Evolutionary conservation across 2,113 vertebrate genomes (phyloP), one percentile per base, ranked within the genome.

Genomic region (Mirounga angustirostris): DNA sequence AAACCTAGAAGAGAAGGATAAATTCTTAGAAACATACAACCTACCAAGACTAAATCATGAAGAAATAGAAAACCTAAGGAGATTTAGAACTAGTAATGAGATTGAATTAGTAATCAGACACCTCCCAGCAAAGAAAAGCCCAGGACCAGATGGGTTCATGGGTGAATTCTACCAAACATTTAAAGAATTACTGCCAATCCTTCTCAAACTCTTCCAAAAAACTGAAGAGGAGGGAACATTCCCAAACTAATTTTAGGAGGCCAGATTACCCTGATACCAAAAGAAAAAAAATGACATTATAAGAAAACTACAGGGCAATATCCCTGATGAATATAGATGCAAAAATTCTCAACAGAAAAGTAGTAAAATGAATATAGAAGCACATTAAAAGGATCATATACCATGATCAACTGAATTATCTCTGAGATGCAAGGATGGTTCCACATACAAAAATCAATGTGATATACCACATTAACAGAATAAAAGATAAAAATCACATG

Each of bases 61-160:
- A 40, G 8, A 97, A 76, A 92, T 4, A 96, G 79, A 92, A 89
- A 80, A 94, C 18, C 40, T 54, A 63, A 91, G 56, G 26, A 84
- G 6, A 71, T 43, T 43, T 83, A 50, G 76, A 87, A 94, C 36
- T 58, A 97, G 40, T 28, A 81, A 67, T 43, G 30, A 71, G 15
- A 91, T 61, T 65, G 43, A 92, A 78, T 82, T 22, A 91, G 18
- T 91, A 71, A 94, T 79, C 11, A 91, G 94, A 97, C 87, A 30
- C 11, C 24, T n/a, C 50, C 40, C 28, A 89, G 78, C 15, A 88
- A 56, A 71, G 59, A 65, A 79, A 92, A 78, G 12, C 28, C n/a
- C 73, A 86, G 36, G 52, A 95, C 22, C 50, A 83, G 50, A 82
- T 46, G 22, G 87, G 33, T 91, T 94, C 46, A 94, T 24, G 76